Base-by-base conservation (phyloP, 2,113 vertebrate genomes). In the Datnioides undecimradiatus region DNA sequence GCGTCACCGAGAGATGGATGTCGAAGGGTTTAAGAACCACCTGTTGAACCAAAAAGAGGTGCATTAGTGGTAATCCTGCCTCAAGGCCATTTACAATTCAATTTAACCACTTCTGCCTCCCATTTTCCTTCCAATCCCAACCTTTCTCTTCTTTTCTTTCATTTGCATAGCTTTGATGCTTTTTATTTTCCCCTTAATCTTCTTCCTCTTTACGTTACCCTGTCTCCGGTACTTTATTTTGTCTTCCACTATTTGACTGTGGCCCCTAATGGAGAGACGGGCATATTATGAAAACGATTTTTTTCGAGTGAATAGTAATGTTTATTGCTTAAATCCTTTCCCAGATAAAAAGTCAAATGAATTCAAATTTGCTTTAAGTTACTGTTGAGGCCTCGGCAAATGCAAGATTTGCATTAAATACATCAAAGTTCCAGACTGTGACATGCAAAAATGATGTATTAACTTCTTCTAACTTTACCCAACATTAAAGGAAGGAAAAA, bases 51-150 rank as follows among this genome's bases (percentile, higher is more conserved):
- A 68, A 57, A 77, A 45, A 85, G 57, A 66, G 13, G 11, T 75
- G 69, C 54, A 36, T 79, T 82, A 27, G 80, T 65, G 78, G 14
- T 76, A 88, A 59, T 75, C 73, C 48, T 60, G 64, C 68, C 69
- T 82, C 34, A 66, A 78, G 75, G 68, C 69, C 52, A 54, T 83
- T 86, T 73, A 31, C 52, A 54, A 41, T 83, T 76, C 29, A 57
- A 65, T 87, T 75, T 49, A 62, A 67, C 49, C 25, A 48, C 70
- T 40, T 76, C 49, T 59, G 60, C 51, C 21, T 72, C 58, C 23
- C 31, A 63, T 41, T 23, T 33, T 45, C 38, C 49, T 84, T 76
- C 77, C 73, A 62, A 52, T 41, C 43, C 19, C 23, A 41, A 3
- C 0, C 16, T 66, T 57, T 49, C 40, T 66, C 4, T 29, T 48